phyloP scores from a whole-genome alignment of 2,888 invertebrate species.

The Cremastobaeus sp. region DNA sequence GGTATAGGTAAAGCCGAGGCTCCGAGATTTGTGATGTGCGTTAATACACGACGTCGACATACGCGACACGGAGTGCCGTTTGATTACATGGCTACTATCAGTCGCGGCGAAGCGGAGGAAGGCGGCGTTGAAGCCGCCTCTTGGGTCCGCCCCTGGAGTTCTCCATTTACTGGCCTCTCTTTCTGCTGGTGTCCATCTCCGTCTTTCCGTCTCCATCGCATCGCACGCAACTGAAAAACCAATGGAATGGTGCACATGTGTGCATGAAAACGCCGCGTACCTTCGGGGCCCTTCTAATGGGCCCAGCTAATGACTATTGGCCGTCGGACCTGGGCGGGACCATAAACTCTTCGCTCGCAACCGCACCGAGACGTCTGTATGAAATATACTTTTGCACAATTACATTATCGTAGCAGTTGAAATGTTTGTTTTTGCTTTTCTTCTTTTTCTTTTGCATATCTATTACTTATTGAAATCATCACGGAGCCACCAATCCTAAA shows the following conservation, averaged over 20 bases:
- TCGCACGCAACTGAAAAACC: constrained; percentile 54
- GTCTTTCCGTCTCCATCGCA: constrained; percentile 38
- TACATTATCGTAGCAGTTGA: constrained; percentile 59
- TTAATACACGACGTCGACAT: constrained; percentile 44
- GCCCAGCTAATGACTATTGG: constrained; percentile 79
- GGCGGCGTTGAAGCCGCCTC: constrained; percentile 78
- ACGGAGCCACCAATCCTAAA: constrained; percentile 46
- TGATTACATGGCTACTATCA: constrained; percentile 74
- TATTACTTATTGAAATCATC: constrained; percentile 60
- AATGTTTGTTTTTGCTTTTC: constrained; percentile 50
- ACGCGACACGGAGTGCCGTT: constrained; percentile 69
- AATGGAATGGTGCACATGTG: constrained; percentile 55
- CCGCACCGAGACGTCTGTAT: constrained; percentile 48
- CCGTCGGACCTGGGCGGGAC: constrained; percentile 78
- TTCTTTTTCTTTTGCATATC: constrained; percentile 39
- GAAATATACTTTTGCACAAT: constrained; percentile 61
- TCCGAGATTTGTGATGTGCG: constrained; percentile 45
- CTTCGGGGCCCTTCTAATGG: constrained; percentile 76
- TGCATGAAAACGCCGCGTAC: constrained; percentile 70
- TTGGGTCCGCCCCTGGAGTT: constrained; percentile 76
- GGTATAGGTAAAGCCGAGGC: constrained; percentile 26
- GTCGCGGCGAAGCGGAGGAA: constrained; percentile 74
- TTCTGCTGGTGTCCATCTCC: constrained; percentile 19
- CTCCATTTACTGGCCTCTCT: constrained; percentile 58
- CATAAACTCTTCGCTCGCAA: constrained; percentile 68